phyloP scores from a whole-genome alignment of 2,888 invertebrate genomes.

The Megaustenia siamemsis region DNA sequence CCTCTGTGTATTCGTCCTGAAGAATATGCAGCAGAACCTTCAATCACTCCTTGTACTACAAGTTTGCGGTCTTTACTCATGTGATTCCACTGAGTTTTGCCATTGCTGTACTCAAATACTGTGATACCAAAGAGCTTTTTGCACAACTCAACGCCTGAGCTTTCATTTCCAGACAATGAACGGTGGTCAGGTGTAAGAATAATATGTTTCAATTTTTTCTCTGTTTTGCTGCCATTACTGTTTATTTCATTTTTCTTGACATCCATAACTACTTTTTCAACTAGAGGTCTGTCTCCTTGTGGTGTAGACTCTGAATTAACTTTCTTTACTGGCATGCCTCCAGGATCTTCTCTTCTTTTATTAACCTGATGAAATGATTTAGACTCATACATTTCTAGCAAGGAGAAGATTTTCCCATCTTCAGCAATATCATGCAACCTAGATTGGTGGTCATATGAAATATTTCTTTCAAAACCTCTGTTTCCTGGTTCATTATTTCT shows the following conservation, averaged over 20 bases:
- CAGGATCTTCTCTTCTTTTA: neutral
- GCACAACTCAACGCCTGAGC: constrained; percentile 66
- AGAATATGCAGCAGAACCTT: constrained; percentile 66
- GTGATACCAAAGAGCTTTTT: constrained; percentile 71
- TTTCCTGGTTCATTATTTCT: neutral
- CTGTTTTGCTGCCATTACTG: constrained; percentile 42
- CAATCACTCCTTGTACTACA: constrained; percentile 70
- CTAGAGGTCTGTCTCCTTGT: neutral
- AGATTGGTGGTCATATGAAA: neutral
- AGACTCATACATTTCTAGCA: neutral
- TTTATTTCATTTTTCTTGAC: neutral
- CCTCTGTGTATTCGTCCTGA: constrained; percentile 71
- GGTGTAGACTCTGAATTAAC: neutral
- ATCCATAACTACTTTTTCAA: neutral
- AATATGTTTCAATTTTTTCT: constrained; percentile 61
- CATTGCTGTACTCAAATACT: constrained; percentile 68
- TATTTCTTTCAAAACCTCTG: neutral
- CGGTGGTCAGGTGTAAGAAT: constrained; percentile 58
- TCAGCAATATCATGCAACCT: neutral
- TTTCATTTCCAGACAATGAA: constrained; percentile 54
- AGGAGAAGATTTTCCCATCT: neutral
- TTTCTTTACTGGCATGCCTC: neutral
- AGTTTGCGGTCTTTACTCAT: constrained; percentile 66
- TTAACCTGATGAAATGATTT: constrained; percentile 34
- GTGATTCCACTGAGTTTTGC: constrained; percentile 58